Evolutionary conservation across 2,888 invertebrate species (phyloP).

Genomic region (Agonum fuliginosum): DNA sequence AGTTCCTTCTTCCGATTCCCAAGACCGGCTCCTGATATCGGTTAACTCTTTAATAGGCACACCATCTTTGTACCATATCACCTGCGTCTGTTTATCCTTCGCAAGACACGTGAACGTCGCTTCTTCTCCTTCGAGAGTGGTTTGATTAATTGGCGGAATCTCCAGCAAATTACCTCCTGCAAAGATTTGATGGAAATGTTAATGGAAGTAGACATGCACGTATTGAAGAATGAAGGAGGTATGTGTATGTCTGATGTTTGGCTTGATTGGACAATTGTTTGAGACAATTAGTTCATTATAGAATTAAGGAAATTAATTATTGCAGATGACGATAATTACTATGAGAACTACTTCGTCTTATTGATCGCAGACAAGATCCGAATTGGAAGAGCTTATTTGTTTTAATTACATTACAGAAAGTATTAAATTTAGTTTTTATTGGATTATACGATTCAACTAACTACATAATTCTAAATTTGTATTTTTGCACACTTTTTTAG

Average conservation of each 20-base stretch:
- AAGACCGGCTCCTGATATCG: conserved; percentile 79
- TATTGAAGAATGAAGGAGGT: not conserved
- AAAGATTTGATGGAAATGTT: conserved; percentile 18
- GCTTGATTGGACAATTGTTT: conserved; percentile 47
- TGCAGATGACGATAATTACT: conserved; percentile 34
- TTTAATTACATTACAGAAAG: not conserved
- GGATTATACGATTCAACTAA: too few relatives aligned
- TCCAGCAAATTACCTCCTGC: conserved; percentile 91
- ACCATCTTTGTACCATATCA: conserved; percentile 82
- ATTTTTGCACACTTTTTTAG: too few relatives aligned
- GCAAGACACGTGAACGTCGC: conserved; percentile 89
- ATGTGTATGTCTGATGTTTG: too few relatives aligned
- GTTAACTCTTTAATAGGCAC: conserved; percentile 77
- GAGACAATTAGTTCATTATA: conserved; percentile 37
- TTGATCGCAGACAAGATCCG: conserved; percentile 3
- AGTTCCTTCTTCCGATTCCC: conserved; percentile 84
- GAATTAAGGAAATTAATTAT: conserved; percentile 46
- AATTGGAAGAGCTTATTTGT: not conserved
- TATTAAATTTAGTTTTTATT: conserved; percentile 14
- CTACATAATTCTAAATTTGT: too few relatives aligned
- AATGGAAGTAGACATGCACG: conserved; percentile 20
- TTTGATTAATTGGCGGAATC: conserved; percentile 91
- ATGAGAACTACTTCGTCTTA: conserved; percentile 11
- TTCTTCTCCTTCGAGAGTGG: conserved; percentile 88
- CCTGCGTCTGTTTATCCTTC: conserved; percentile 80